Base-by-base conservation (phyloP, 2,888 invertebrate genomes). In the Eristalinus sepulchralis region DNA sequence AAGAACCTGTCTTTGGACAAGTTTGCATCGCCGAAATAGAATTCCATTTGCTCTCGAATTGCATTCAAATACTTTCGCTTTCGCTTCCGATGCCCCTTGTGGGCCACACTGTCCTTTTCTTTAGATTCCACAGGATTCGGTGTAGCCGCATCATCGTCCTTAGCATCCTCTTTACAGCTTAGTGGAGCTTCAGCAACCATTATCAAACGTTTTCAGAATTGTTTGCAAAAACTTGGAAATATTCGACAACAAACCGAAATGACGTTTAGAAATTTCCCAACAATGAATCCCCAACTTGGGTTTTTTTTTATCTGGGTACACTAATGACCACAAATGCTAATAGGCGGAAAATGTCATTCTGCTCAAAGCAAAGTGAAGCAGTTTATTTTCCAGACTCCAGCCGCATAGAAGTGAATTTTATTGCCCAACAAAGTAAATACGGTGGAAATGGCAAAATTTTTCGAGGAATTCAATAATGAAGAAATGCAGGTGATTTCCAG, bases 11-110 rank as follows among this genome's bases (percentile, higher is more conserved):
- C 98, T 92, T 97, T 98, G n/a, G 95, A 94, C 60, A 98, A 93
- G 93, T 98, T 98, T 0, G 98, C 96, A 93, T 98, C 97, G 89
- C 98, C 96, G 90, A 98, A 98, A 92, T 98, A 99, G 93, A 98
- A 98, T 92, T 98, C 98, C 96, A 99, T 97, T 95, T 98, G 97
- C 88, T 95, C 94, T 24, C 95, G 93, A 86, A 98, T 96, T 10
- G 94, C 94, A 88, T 95, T 95, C 89, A 96, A 95, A 0, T 97
- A 91, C 86, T 95, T 95, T 89, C 96, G 96, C 90, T 97, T 97
- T 9, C 97, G 94, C 87, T 95, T 95, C 2, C 97, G 94, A 81
- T 89, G 88, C 13, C 81, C 70, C 60, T 85, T 83, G 10, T 64
- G 59, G 6, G 67, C 33, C 0, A 57, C 13, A 4, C 17, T 31